These are phyloP conservation scores for Arctopsyche grandis DNA, from an alignment of 1,140 invertebrate species.

Conservation along the genomic window DNA sequence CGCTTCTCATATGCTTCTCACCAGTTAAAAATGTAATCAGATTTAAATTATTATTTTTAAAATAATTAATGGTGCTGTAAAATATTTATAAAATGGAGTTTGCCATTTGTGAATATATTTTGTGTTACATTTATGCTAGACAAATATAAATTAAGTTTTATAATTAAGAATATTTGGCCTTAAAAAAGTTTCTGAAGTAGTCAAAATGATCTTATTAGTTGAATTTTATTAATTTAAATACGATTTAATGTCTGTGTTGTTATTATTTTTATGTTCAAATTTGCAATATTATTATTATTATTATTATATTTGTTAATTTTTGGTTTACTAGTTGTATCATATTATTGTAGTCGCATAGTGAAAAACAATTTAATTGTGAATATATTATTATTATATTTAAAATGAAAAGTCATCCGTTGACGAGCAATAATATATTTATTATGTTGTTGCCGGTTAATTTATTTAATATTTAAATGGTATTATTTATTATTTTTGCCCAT, in stretches of 20 bases:
- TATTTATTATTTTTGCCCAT: conserved; percentile 54
- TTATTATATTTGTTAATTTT: conserved; percentile 36
- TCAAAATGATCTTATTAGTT: conserved; percentile 42
- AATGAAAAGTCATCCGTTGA: conserved; percentile 4
- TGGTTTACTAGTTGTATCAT: conserved; percentile 39
- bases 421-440: conserved; percentile 33
- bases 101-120: conserved; percentile 33
- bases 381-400: conserved; percentile 27
- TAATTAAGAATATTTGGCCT: conserved; percentile 34
- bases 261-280: conserved; percentile 42
- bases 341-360: conserved; percentile 31
- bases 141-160: conserved; percentile 23
- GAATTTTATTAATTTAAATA: conserved; percentile 36
- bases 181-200: conserved; percentile 18
- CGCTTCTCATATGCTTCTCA: background rate
- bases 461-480: conserved; percentile 43
- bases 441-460: conserved; percentile 39
- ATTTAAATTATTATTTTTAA: conserved; percentile 27
- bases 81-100: conserved; percentile 22
- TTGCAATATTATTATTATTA: conserved; percentile 28
- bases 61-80: conserved; percentile 44
- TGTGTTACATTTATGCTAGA: conserved; percentile 27
- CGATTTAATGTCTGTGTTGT: conserved; percentile 33
- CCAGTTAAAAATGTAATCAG: background rate
- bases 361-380: conserved; percentile 40